Conservation (phyloP, 2,888 invertebrate species). For the Mesopsocus fuscifrons region DNA sequence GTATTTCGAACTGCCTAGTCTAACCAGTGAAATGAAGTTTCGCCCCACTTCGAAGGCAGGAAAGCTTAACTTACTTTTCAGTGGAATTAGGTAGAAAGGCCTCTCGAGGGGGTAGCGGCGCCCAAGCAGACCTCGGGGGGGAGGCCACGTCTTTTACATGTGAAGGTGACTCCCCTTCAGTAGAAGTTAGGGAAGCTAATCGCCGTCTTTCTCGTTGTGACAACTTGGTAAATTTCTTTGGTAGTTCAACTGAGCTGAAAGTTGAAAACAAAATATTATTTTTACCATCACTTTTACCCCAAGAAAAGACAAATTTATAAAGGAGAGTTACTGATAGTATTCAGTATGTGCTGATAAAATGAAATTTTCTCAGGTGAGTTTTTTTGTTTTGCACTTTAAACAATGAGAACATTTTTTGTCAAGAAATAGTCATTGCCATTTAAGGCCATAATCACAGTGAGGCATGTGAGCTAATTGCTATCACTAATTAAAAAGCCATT, state of each 20-base stretch:
- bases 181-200: constrained; percentile 25
- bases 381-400: too few relatives aligned
- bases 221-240: constrained; percentile 27
- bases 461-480: too few relatives aligned
- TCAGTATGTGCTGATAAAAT: too few relatives aligned
- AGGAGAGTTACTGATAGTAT: too few relatives aligned
- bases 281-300: background rate
- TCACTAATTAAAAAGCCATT: too few relatives aligned
- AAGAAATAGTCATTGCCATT: too few relatives aligned
- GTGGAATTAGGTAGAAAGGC: constrained; percentile 1
- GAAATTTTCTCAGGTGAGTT: too few relatives aligned
- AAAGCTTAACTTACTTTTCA: constrained; percentile 25
- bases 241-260: constrained; percentile 15
- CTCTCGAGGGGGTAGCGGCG: constrained; percentile 6
- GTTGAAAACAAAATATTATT: background rate
- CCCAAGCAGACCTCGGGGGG: constrained; percentile 16
- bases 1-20: too few relatives aligned
- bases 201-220: constrained; percentile 46
- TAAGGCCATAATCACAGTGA: too few relatives aligned
- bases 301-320: background rate
- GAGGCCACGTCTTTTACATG: constrained; percentile 21
- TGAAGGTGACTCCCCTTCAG: constrained; percentile 22
- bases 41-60: constrained; percentile 10
- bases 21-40: too few relatives aligned
- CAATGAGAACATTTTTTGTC: too few relatives aligned